A percentile compares a stretch with the other conserved stretches of the same genome.
phyloP scores from a whole-genome alignment of 2,888 invertebrate genomes.

The Penaeus monodon region DNA sequence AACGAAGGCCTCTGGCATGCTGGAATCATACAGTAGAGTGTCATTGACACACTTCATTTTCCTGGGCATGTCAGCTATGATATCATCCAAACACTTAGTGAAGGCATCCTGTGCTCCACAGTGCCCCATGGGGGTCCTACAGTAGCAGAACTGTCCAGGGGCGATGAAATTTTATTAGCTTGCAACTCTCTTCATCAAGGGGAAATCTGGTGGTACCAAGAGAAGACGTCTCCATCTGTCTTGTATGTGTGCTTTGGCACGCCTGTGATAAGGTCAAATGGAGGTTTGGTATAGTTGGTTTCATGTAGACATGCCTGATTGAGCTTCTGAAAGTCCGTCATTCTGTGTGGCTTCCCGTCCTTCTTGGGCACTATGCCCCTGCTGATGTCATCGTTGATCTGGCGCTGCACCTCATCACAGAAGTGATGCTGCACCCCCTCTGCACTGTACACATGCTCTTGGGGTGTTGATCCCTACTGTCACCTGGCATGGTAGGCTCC shows the following conservation, averaged over 20 bases:
- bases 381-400: constrained; percentile 14
- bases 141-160: constrained; percentile 28
- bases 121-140: constrained; percentile 22
- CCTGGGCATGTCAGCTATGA: constrained; percentile 16
- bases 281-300: constrained; percentile 33
- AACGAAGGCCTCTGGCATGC: rapidly evolving
- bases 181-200: neutral
- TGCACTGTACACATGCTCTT: too few relatives aligned
- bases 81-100: constrained; percentile 19
- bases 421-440: neutral
- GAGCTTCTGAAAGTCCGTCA: constrained; percentile 37
- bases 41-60: constrained; percentile 9
- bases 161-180: constrained; percentile 19
- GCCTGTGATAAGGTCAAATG: constrained; percentile 26
- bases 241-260: constrained; percentile 22
- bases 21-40: too few relatives aligned
- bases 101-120: constrained; percentile 26
- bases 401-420: neutral
- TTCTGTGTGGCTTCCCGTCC: constrained; percentile 15
- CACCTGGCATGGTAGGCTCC: too few relatives aligned
- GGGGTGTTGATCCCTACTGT: too few relatives aligned
- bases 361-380: constrained; percentile 27
- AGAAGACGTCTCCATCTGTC: constrained; percentile 25
- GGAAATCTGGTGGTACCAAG: constrained; percentile 14
- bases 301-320: neutral